Base-by-base conservation (phyloP, 2,113 vertebrate species). In the Acrocephalus arundinaceus region DNA sequence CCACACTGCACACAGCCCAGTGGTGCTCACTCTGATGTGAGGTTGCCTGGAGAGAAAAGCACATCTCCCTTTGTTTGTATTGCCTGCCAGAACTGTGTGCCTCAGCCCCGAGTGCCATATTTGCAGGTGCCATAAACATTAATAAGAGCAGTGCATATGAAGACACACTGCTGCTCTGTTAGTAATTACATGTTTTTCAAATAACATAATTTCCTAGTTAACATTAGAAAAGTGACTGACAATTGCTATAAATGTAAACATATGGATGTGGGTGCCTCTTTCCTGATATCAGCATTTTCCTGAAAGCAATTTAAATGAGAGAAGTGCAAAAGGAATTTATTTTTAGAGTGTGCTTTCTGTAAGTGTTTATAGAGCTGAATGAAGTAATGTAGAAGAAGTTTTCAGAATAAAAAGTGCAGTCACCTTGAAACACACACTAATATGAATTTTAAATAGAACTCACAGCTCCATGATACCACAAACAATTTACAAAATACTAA, bases 191-290 rank as follows among this genome's bases (percentile, higher is more conserved):
- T 55, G 63, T 91, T 94, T 93, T 89, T 90, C 93, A 89, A 94
- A 91, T 77, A 90, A 30, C 43, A 73, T 91, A 85, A 88, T 96
- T 95, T 80, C 82, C 74, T 77, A 51, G 82, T 90, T 95, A 94
- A 55, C 87, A 80, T 88, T 70, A 93, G 89, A 85, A 91, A 94
- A 91, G 77, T 68, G 85, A 74, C 72, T 83, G 67, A 87, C 67
- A 93, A 95, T 86, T 90, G 78, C 71, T 88, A 59, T 77, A 83
- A 95, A 91, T 95, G 72, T 96, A 96, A 95, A 94, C 95, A 96
- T 94, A 95, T 91, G 95, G 91, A 91, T 87, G 94, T 95, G 95
- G 81, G 89, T 89, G 93, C 81, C 78, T 95, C 81, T 94, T 73
- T 94, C 87, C 62, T 91, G 78, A 93, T 93, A 96, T 94, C 91